These are phyloP conservation scores for Fringilla coelebs DNA, from an alignment of 2,797 vertebrate genomes.

Conservation along the genomic window DNA sequence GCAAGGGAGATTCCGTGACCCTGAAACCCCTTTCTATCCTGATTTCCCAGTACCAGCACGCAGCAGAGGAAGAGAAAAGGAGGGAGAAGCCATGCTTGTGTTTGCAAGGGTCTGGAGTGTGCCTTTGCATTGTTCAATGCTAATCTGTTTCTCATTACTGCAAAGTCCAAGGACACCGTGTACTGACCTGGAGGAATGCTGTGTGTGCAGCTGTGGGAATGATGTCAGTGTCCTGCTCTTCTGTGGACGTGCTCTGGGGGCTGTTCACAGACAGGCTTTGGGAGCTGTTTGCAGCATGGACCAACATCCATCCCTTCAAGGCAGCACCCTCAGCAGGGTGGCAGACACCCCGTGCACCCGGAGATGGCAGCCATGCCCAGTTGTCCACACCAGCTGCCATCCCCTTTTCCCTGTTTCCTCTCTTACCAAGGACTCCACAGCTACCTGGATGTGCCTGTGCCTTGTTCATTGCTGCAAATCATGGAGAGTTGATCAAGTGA, in stretches of 20 bases:
- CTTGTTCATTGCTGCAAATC: background rate
- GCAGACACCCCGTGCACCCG: background rate
- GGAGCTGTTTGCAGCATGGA: background rate
- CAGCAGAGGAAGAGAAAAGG: background rate
- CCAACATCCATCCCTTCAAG: background rate
- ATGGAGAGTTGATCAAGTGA: background rate
- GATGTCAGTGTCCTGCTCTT: background rate
- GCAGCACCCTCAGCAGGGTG: background rate
- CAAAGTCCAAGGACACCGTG: background rate
- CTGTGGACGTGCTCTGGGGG: background rate
- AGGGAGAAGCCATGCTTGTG: background rate
- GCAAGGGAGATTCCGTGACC: background rate
- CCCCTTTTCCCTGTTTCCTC: background rate
- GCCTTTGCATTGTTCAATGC: background rate
- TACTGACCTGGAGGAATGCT: background rate
- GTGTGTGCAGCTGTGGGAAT: conserved; percentile 24
- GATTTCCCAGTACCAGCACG: background rate
- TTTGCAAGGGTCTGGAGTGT: background rate
- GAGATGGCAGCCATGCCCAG: background rate
- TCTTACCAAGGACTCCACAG: background rate
- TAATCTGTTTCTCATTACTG: conserved; percentile 36
- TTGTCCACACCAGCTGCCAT: background rate
- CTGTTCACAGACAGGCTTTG: background rate
- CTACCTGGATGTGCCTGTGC: fast-evolving
- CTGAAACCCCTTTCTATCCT: background rate